A percentile compares a stretch with the other conserved stretches of the same genome.
Conservation (phyloP, 2,888 invertebrate genomes). For the Gisinianus flammeolus region DNA sequence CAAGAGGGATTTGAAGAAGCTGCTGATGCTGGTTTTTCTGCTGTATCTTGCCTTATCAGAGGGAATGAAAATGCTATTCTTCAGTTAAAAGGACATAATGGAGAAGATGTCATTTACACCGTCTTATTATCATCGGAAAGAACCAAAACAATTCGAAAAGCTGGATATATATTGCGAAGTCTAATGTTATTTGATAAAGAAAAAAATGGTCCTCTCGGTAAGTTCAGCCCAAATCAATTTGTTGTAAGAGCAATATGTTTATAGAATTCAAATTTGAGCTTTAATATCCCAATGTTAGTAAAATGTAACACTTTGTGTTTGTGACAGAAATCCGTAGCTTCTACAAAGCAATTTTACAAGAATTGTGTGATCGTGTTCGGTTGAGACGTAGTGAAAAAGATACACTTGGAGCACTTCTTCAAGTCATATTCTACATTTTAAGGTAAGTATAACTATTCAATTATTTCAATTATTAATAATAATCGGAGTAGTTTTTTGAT, state of each 20-base stretch:
- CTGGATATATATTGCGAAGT: slow-evolving; percentile 37
- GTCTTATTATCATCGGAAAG: slow-evolving; percentile 30
- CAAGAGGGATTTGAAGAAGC: slow-evolving; percentile 26
- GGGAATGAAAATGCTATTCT: slow-evolving; percentile 39
- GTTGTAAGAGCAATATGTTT: no score
- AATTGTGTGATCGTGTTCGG: slow-evolving; percentile 38
- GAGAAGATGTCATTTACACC: slow-evolving; percentile 39
- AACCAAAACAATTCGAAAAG: slow-evolving; percentile 32
- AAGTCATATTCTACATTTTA: no score
- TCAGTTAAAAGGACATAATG: slow-evolving; percentile 31
- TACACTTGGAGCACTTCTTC: slow-evolving; percentile 30
- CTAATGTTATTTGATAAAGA: slow-evolving; percentile 33
- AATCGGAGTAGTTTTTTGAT: neutral
- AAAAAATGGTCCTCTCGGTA: slow-evolving; percentile 20
- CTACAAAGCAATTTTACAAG: slow-evolving; percentile 39
- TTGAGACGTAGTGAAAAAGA: slow-evolving; percentile 11
- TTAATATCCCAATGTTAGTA: no score
- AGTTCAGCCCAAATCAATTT: neutral
- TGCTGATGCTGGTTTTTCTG: slow-evolving; percentile 34
- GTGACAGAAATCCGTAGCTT: slow-evolving; percentile 24
- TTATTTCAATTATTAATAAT: neutral
- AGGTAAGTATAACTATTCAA: no score
- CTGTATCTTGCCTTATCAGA: slow-evolving; percentile 38
- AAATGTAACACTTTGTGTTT: no score
- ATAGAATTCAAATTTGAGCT: no score